Conservation (phyloP, 2,888 invertebrate genomes). For the Zygogramma bicolorata region DNA sequence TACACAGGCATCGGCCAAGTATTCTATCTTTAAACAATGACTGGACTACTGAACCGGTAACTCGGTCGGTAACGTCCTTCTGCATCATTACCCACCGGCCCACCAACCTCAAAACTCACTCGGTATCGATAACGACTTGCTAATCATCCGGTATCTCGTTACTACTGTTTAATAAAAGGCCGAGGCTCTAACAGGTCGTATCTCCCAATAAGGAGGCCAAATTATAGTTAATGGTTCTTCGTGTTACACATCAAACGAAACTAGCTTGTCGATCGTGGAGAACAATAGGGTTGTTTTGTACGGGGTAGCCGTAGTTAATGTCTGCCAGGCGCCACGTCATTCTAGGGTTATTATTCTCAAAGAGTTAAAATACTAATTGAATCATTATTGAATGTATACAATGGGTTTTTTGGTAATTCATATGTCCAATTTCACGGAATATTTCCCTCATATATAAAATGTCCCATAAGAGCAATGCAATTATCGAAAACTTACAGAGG, state of each 20-base stretch:
- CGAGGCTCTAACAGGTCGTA: conserved; percentile 35
- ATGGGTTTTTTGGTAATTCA: too few species aligned
- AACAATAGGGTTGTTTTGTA: not conserved
- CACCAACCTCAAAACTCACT: conserved; percentile 38
- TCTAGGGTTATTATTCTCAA: too few species aligned
- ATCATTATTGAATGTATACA: too few species aligned
- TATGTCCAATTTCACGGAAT: too few species aligned
- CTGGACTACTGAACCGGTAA: too few species aligned
- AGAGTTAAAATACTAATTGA: too few species aligned
- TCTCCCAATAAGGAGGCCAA: conserved; percentile 24
- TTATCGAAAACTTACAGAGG: too few species aligned
- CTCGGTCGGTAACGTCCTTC: conserved; percentile 49
- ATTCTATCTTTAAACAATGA: too few species aligned
- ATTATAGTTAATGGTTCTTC: conserved; percentile 33
- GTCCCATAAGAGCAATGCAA: too few species aligned
- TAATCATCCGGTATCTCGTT: conserved; percentile 47
- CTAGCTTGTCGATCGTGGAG: conserved; percentile 12
- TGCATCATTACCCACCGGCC: conserved; percentile 47
- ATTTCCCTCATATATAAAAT: too few species aligned
- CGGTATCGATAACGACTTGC: conserved; percentile 46
- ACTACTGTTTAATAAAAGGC: conserved; percentile 44
- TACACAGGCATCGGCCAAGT: too few species aligned
- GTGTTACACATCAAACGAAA: conserved; percentile 25
- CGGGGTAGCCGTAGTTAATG: not conserved
- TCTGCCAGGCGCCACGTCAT: not conserved